phyloP scores from a whole-genome alignment of 2,888 invertebrate genomes.

The Pteria penguin region DNA sequence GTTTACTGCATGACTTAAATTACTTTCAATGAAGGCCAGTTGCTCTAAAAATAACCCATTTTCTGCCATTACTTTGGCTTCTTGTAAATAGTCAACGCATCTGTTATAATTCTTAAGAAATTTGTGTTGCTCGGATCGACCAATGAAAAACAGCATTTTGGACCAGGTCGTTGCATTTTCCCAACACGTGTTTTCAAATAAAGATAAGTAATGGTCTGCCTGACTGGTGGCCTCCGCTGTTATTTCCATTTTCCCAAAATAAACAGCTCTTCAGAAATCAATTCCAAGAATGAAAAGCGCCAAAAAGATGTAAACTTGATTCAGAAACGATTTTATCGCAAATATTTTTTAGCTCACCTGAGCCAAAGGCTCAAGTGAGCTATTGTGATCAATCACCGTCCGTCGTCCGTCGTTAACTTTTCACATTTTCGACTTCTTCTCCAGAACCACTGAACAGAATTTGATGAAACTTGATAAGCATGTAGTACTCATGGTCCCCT shows the following conservation, averaged over 20 bases:
- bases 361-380: no score
- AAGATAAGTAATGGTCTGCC: slow-evolving; percentile 34
- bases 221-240: neutral
- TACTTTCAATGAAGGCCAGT: slow-evolving; percentile 13
- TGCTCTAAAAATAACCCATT: slow-evolving; percentile 29
- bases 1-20: neutral
- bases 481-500: no score
- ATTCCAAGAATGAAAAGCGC: slow-evolving; percentile 39
- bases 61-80: slow-evolving; percentile 11
- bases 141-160: slow-evolving; percentile 38
- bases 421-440: no score
- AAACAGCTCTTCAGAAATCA: slow-evolving; percentile 29
- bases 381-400: no score
- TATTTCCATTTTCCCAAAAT: neutral
- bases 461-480: no score
- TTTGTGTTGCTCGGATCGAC: slow-evolving; percentile 38
- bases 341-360: no score
- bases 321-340: slow-evolving; percentile 38
- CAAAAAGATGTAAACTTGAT: slow-evolving; percentile 43
- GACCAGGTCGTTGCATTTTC: slow-evolving; percentile 40
- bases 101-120: slow-evolving; percentile 19
- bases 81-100: slow-evolving; percentile 26
- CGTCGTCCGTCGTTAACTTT: no score
- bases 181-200: slow-evolving; percentile 43
- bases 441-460: no score